Evolutionary conservation across 1,140 invertebrate genomes (phyloP).

Genomic region (Papilio polytes): DNA sequence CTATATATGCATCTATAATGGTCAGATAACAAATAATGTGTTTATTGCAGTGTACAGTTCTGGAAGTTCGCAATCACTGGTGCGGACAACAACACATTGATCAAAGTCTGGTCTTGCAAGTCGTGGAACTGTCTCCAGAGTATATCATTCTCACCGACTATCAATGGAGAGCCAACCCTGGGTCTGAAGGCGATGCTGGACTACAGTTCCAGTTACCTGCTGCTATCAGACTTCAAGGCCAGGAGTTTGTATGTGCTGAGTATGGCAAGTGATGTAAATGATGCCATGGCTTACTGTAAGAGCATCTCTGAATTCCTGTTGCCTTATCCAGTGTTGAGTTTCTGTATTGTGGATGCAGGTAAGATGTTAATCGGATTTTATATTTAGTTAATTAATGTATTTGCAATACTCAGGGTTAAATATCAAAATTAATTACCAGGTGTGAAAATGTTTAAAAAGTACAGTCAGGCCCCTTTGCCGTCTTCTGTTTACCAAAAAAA

Average conservation of each 20-base stretch:
- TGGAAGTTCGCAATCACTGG: constrained; percentile 98
- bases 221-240: constrained; percentile 93
- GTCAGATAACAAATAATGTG: background rate
- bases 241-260: constrained; percentile 91
- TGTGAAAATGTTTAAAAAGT: too few species aligned
- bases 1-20: too few species aligned
- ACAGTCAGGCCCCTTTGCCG: too few species aligned
- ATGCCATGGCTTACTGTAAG: constrained; percentile 72
- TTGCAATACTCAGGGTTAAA: too few species aligned
- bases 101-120: constrained; percentile 98
- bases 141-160: constrained; percentile 87
- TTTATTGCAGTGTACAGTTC: constrained; percentile 88
- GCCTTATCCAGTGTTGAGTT: constrained; percentile 93
- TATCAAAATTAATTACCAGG: too few species aligned
- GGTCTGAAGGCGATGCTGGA: constrained; percentile 93
- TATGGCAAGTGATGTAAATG: constrained; percentile 79
- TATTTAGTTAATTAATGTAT: too few species aligned
- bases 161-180: constrained; percentile 65
- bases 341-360: constrained; percentile 93
- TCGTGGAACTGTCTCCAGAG: constrained; percentile 96
- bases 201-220: constrained; percentile 91
- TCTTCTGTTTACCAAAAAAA: too few species aligned
- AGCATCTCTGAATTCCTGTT: constrained; percentile 93
- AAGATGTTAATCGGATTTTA: constrained; percentile 42
- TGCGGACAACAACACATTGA: constrained; percentile 93